These are phyloP conservation scores for Fopius arisanus DNA, from an alignment of 1,140 invertebrate genomes.

Conservation along the genomic window DNA sequence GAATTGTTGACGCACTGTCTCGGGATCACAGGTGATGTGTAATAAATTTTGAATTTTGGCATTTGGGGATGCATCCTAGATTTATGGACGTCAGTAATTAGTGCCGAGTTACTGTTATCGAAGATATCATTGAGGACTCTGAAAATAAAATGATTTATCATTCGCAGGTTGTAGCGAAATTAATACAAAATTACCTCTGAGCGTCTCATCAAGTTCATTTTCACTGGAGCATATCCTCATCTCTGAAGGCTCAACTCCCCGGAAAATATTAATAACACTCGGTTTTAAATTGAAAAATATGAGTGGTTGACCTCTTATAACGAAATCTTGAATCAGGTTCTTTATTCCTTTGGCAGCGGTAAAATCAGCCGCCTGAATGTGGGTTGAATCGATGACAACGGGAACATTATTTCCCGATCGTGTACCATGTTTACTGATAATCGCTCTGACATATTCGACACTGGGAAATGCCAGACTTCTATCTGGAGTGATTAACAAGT, in stretches of 20 bases:
- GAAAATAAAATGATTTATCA: background rate
- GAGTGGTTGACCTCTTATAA: constrained; percentile 74
- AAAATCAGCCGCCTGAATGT: constrained; percentile 80
- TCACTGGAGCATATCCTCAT: constrained; percentile 73
- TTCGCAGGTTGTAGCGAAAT: background rate
- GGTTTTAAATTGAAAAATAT: constrained; percentile 80
- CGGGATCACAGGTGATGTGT: no score
- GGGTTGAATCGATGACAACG: constrained; percentile 79
- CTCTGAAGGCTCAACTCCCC: constrained; percentile 74
- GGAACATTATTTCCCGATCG: constrained; percentile 69
- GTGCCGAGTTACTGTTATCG: constrained; percentile 25
- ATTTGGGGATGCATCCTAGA: no score
- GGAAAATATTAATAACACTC: constrained; percentile 73
- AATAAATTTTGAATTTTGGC: no score
- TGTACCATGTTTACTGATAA: constrained; percentile 76
- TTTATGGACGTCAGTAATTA: background rate
- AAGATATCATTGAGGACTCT: constrained; percentile 30
- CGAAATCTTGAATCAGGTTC: constrained; percentile 77
- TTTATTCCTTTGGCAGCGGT: constrained; percentile 80
- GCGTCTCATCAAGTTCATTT: constrained; percentile 69
- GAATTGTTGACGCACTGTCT: no score
- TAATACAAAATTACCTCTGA: constrained; percentile 58
- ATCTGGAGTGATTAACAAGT: constrained; percentile 76
- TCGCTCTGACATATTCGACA: constrained; percentile 78
- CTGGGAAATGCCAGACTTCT: constrained; percentile 79